phyloP scores from a whole-genome alignment of 2,797 vertebrate species.

The Melanotaenia boesemani region DNA sequence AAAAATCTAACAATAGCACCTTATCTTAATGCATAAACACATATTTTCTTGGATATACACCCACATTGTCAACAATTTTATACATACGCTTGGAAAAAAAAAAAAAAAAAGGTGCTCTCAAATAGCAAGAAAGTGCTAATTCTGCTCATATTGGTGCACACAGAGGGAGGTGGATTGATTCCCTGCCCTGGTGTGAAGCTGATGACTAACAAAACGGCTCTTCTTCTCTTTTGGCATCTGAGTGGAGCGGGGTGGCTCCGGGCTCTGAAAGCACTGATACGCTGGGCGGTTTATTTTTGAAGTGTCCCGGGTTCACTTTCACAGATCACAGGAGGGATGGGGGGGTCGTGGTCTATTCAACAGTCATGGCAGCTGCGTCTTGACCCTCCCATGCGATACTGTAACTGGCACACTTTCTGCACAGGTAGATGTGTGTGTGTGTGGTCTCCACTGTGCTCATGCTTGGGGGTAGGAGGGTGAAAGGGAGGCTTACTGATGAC shows the following conservation, averaged over 20 bases:
- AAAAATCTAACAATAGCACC: conserved; percentile 4
- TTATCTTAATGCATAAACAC: conserved; percentile 28
- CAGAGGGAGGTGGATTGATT: conserved; percentile 76
- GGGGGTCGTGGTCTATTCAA: conserved; percentile 40
- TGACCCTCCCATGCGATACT: conserved; percentile 39
- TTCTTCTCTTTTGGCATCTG: conserved; percentile 72
- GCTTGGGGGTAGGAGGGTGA: conserved; percentile 10
- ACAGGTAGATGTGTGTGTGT: conserved; percentile 62
- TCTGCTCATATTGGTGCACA: conserved; percentile 66
- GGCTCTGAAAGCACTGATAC: conserved; percentile 68
- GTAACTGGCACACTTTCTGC: conserved; percentile 29
- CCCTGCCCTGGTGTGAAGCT: conserved; percentile 68
- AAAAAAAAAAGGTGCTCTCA: conserved; percentile 7
- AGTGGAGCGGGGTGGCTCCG: conserved; percentile 68
- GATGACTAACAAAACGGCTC: conserved; percentile 79
- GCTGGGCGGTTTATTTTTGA: conserved; percentile 71
- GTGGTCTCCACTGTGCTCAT: conserved; percentile 50
- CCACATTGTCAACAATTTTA: conserved; percentile 44
- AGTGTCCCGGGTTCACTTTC: conserved; percentile 68
- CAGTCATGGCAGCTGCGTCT: conserved; percentile 31
- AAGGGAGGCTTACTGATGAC: conserved; percentile 59
- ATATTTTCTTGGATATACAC: conserved; percentile 44
- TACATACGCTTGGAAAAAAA: conserved; percentile 36
- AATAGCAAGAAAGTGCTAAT: conserved; percentile 56
- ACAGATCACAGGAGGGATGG: conserved; percentile 52